A percentile compares a stretch with the other conserved stretches of the same genome.
These are phyloP conservation scores for Acinonyx jubatus DNA, from an alignment of 2,113 vertebrate genomes.

Conservation along the genomic window DNA sequence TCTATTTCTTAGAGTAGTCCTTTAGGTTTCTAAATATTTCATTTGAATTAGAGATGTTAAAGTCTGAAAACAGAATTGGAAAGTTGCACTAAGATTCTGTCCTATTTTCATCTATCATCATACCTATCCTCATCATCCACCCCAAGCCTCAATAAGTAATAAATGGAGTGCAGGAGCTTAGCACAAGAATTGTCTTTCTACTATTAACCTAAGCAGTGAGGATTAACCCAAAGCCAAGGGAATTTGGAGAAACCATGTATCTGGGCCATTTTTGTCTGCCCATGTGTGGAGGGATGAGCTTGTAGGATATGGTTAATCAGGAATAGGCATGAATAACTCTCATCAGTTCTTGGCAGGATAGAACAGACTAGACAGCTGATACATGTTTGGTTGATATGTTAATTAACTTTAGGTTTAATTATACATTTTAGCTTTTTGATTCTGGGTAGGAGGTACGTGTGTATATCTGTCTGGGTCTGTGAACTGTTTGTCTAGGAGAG, in stretches of 20 bases:
- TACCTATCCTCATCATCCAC: not conserved
- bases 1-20: not conserved
- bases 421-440: not conserved
- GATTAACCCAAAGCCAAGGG: not conserved
- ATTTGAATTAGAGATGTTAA: not conserved
- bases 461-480: not conserved
- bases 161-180: not conserved
- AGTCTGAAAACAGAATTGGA: not conserved
- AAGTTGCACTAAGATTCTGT: not conserved
- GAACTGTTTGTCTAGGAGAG: not conserved
- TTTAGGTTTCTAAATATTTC: not conserved
- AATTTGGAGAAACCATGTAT: not conserved
- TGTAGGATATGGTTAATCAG: not conserved
- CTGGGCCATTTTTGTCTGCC: not conserved
- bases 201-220: not conserved
- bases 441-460: not conserved
- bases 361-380: not conserved
- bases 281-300: not conserved
- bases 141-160: not conserved
- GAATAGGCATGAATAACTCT: not conserved
- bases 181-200: not conserved
- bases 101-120: not conserved
- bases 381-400: not conserved
- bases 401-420: not conserved
- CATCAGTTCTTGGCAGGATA: not conserved